Percentiles rank a stretch among this genome's conserved stretches.
Conservation (phyloP, 2,888 invertebrate genomes). For the Meiosimyza platycephala region DNA sequence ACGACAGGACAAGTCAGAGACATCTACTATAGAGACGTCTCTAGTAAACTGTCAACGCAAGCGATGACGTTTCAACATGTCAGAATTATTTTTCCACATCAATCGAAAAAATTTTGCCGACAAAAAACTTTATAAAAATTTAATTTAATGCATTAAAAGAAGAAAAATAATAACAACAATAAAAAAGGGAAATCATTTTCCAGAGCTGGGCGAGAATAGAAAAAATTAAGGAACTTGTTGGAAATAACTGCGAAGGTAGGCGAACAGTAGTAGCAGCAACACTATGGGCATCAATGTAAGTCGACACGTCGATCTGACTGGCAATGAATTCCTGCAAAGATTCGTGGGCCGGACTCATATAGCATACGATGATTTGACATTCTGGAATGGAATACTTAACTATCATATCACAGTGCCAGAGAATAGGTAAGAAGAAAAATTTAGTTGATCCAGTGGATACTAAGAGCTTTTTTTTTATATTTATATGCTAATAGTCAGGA, state of each 20-base stretch:
- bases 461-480: constrained; percentile 1
- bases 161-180: too few species aligned
- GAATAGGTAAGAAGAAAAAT: constrained; percentile 71
- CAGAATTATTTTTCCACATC: constrained; percentile 43
- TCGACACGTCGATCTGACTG: constrained; percentile 81
- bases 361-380: constrained; percentile 87
- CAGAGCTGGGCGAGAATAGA: not conserved
- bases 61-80: constrained; percentile 44
- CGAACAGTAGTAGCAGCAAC: not conserved
- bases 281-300: constrained; percentile 86
- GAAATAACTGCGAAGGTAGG: not conserved
- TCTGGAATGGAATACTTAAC: constrained; percentile 93
- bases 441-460: constrained; percentile 21
- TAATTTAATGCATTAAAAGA: constrained; percentile 22
- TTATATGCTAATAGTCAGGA: constrained; percentile 75
- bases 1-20: constrained; percentile 23
- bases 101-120: constrained; percentile 39
- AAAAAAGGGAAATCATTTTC: not conserved
- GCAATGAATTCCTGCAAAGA: constrained; percentile 81
- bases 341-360: constrained; percentile 81
- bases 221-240: constrained; percentile 2
- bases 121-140: constrained; percentile 23
- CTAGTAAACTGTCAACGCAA: constrained; percentile 15
- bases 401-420: constrained; percentile 88
- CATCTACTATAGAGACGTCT: constrained; percentile 29